phyloP scores from a whole-genome alignment of 2,888 invertebrate species.

The Portevinia maculata region DNA sequence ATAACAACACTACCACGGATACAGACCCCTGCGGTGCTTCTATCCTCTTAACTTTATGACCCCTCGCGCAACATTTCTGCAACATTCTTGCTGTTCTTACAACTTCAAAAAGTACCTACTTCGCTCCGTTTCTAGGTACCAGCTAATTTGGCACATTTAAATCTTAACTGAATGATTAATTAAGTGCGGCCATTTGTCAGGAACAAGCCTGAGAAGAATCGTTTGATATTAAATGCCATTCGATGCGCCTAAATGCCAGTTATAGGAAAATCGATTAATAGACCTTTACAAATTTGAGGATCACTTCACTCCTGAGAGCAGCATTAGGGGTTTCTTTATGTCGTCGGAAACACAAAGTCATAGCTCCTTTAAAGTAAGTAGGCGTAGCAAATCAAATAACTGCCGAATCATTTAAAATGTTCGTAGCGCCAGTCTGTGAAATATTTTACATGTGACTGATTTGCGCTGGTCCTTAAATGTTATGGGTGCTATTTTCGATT shows the following conservation, averaged over 20 bases:
- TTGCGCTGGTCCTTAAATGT: slow-evolving; percentile 56
- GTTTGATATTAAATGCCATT: slow-evolving; percentile 62
- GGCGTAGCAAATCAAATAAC: slow-evolving; percentile 73
- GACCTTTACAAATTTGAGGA: slow-evolving; percentile 17
- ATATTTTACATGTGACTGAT: slow-evolving; percentile 68
- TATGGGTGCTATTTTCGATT: slow-evolving; percentile 8
- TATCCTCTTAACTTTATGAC: slow-evolving; percentile 62
- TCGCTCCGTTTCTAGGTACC: slow-evolving; percentile 44
- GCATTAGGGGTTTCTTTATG: slow-evolving; percentile 12
- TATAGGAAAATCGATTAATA: slow-evolving; percentile 45
- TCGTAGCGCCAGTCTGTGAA: slow-evolving; percentile 70
- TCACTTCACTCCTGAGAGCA: slow-evolving; percentile 5
- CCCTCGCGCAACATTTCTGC: slow-evolving; percentile 54
- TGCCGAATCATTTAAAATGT: slow-evolving; percentile 47
- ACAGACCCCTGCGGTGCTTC: slow-evolving; percentile 33
- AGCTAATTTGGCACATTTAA: slow-evolving; percentile 57
- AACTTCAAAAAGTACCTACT: slow-evolving; percentile 13
- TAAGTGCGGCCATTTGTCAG: slow-evolving; percentile 64
- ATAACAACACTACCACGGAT: slow-evolving; percentile 29
- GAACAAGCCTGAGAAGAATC: slow-evolving; percentile 59
- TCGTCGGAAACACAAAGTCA: slow-evolving; percentile 35
- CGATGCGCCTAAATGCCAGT: slow-evolving; percentile 60
- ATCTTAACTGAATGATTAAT: slow-evolving; percentile 61
- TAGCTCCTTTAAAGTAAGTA: slow-evolving; percentile 60
- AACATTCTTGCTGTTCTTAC: slow-evolving; percentile 36